phyloP scores from a whole-genome alignment of 1,140 invertebrate genomes.

The Thrips palmi region DNA sequence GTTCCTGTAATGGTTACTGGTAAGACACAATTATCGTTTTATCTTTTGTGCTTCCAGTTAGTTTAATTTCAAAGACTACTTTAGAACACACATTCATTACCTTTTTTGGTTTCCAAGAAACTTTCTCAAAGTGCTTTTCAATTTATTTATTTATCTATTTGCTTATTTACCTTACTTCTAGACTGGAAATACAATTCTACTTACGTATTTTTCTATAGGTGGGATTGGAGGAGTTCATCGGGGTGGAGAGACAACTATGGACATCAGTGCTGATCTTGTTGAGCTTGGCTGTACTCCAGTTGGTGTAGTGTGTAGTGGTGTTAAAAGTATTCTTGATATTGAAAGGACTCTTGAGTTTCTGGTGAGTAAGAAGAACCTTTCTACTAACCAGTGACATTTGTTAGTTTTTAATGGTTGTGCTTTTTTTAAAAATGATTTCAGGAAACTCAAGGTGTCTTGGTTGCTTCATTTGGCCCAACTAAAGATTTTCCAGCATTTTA shows the following conservation, averaged over 20 bases:
- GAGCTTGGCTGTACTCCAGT: constrained; percentile 77
- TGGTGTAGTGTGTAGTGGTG: constrained; percentile 82
- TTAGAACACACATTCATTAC: not conserved
- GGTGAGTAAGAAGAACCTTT: constrained; percentile 28
- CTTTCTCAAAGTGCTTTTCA: constrained; percentile 2
- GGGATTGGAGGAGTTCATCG: constrained; percentile 90
- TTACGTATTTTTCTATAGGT: constrained; percentile 23
- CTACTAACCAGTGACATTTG: not conserved
- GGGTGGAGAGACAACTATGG: constrained; percentile 61
- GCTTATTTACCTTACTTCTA: not conserved
- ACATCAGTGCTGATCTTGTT: constrained; percentile 86
- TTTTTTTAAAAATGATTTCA: constrained; percentile 20
- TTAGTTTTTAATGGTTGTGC: not conserved
- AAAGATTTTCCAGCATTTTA: constrained; percentile 82
- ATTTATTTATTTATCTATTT: not conserved
- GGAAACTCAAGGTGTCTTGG: constrained; percentile 90
- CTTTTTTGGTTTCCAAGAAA: not conserved
- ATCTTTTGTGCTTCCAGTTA: not conserved
- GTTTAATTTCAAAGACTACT: constrained; percentile 1
- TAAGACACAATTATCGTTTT: constrained; percentile 2
- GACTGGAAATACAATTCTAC: not conserved
- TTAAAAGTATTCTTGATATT: constrained; percentile 96
- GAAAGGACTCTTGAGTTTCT: constrained; percentile 84
- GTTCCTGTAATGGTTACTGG: constrained; percentile 92
- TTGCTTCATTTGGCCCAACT: constrained; percentile 48